phyloP scores from a whole-genome alignment of 1,140 invertebrate species.

The Caenorhabditis remanei region DNA sequence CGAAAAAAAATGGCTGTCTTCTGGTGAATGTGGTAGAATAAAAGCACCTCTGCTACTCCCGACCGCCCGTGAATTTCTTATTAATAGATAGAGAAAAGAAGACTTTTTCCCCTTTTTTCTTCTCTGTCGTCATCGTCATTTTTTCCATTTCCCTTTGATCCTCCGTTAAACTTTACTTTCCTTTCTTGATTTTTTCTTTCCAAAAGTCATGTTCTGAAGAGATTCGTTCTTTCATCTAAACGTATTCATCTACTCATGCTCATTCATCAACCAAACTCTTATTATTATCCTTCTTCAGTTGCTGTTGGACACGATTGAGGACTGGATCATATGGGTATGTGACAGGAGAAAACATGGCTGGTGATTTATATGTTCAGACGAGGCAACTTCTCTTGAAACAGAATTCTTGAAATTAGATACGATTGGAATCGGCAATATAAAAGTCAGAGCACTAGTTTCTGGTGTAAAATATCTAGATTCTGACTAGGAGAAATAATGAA shows the following conservation, averaged over 20 bases:
- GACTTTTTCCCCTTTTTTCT: conserved; percentile 1
- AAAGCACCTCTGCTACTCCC: conserved; percentile 48
- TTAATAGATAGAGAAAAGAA: conserved; percentile 44
- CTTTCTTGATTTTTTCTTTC: neutral
- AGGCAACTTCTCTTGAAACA: too few species aligned
- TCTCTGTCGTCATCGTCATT: neutral
- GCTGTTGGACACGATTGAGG: conserved; percentile 9
- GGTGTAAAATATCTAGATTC: too few species aligned
- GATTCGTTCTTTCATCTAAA: neutral
- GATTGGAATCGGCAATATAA: too few species aligned
- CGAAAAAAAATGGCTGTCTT: neutral
- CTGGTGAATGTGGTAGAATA: conserved; percentile 26
- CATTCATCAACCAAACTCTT: conserved; percentile 22
- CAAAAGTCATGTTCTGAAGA: neutral
- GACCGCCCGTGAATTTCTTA: conserved; percentile 52
- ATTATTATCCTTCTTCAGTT: conserved; percentile 23
- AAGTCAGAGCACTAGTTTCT: too few species aligned
- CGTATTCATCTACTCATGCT: neutral
- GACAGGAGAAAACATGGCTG: too few species aligned
- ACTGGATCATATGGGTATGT: conserved; percentile 23
- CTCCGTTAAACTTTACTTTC: conserved; percentile 6
- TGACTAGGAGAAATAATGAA: too few species aligned
- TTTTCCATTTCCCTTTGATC: neutral
- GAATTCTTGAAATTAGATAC: too few species aligned
- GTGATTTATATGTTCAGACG: too few species aligned